Evolutionary conservation across 2,888 invertebrate species (phyloP).

Genomic region (Alloplasta piceator): DNA sequence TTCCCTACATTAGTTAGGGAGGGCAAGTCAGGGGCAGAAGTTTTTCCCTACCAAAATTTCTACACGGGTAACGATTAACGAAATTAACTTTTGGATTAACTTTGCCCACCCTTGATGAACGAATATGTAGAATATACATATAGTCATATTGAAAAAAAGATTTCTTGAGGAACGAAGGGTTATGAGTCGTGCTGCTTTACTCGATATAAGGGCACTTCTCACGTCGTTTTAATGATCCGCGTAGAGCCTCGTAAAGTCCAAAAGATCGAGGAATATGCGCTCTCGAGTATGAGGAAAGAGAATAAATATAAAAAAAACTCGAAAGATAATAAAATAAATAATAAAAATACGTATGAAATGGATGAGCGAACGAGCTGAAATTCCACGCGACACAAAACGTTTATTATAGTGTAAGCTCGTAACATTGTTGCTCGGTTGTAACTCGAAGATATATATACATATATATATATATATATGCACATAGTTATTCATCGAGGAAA

Average conservation of each 20-base stretch:
- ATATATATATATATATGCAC: constrained; percentile 26
- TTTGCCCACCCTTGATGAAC: too few relatives aligned
- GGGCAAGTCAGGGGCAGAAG: too few relatives aligned
- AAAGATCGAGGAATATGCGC: constrained; percentile 42
- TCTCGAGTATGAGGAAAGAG: background rate
- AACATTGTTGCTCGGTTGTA: constrained; percentile 56
- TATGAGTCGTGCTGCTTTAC: too few relatives aligned
- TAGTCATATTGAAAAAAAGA: too few relatives aligned
- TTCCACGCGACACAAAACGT: constrained; percentile 38
- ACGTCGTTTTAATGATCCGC: constrained; percentile 61
- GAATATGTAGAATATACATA: too few relatives aligned
- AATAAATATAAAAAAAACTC: constrained; percentile 24
- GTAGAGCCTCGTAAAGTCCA: constrained; percentile 56
- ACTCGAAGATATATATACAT: constrained; percentile 48
- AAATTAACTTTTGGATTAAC: too few relatives aligned
- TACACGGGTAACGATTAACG: too few relatives aligned
- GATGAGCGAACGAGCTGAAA: constrained; percentile 47
- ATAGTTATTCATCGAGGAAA: constrained; percentile 42
- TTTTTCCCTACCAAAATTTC: too few relatives aligned
- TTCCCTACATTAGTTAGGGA: too few relatives aligned
- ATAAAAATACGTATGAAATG: constrained; percentile 64
- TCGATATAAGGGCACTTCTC: constrained; percentile 52
- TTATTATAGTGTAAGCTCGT: constrained; percentile 50
- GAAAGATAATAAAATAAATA: constrained; percentile 55
- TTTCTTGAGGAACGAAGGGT: too few relatives aligned